Evolutionary conservation across 1,140 invertebrate species (phyloP).

Genomic region (Helicoverpa zea): DNA sequence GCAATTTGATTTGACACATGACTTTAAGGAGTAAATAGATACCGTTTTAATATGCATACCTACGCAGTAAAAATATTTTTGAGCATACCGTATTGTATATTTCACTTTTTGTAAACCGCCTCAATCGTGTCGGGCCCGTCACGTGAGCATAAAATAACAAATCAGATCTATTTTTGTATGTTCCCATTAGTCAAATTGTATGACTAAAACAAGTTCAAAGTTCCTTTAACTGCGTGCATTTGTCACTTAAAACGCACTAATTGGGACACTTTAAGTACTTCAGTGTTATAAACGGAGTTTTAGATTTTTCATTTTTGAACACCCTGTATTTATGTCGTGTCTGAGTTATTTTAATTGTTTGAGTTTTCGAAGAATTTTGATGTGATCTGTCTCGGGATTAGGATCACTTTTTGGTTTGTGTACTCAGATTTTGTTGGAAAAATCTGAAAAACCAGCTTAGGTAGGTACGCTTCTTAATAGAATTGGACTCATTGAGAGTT

Average conservation of each 20-base stretch:
- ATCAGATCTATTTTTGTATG: constrained; percentile 78
- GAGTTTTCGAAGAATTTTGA: background rate
- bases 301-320: constrained; percentile 36
- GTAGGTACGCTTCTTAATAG: no score
- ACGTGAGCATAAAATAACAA: constrained; percentile 62
- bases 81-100: no score
- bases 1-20: no score
- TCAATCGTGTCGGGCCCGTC: constrained; percentile 60
- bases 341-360: constrained; percentile 42
- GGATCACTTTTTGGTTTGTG: background rate
- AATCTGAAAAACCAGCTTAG: no score
- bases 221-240: constrained; percentile 66
- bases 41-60: no score
- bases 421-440: no score
- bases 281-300: constrained; percentile 37
- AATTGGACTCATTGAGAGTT: no score
- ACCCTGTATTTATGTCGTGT: constrained; percentile 19
- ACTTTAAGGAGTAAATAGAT: no score
- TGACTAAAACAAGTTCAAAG: constrained; percentile 66
- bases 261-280: constrained; percentile 60
- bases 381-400: background rate
- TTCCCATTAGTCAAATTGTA: constrained; percentile 75
- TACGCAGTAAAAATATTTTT: no score
- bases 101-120: background rate
- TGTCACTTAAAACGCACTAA: constrained; percentile 65